Evolutionary conservation across 1,140 invertebrate species (phyloP).

Genomic region (Epicauta chinensis): DNA sequence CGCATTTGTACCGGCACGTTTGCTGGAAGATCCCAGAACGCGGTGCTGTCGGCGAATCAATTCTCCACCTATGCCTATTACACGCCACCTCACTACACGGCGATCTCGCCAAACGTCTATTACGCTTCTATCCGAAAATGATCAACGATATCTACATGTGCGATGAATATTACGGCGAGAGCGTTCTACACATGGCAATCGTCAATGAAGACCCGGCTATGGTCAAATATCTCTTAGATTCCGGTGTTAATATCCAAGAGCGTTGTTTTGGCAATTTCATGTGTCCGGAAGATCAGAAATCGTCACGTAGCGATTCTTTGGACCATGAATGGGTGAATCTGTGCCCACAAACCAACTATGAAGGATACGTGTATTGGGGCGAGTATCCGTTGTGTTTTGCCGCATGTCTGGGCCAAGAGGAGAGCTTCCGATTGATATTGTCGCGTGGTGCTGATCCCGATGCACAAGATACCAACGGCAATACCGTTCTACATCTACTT

Average conservation of each 20-base stretch:
- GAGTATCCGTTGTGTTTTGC: constrained; percentile 96
- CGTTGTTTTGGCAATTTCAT: constrained; percentile 93
- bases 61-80: constrained; percentile 88
- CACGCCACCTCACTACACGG: constrained; percentile 86
- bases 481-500: constrained; percentile 93
- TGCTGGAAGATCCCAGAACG: constrained; percentile 91
- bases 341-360: constrained; percentile 82
- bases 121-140: constrained; percentile 89
- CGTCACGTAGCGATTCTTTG: constrained; percentile 73
- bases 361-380: constrained; percentile 97
- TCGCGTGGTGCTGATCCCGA: constrained; percentile 93
- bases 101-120: constrained; percentile 85
- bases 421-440: constrained; percentile 90
- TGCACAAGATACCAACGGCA: constrained; percentile 94
- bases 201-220: constrained; percentile 97
- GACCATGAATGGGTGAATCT: constrained; percentile 92
- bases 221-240: constrained; percentile 92
- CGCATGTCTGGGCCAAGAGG: constrained; percentile 93
- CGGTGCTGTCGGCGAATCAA: constrained; percentile 93
- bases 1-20: constrained; percentile 63
- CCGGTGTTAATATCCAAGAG: constrained; percentile 85
- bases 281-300: constrained; percentile 95
- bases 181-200: constrained; percentile 92
- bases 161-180: constrained; percentile 96
- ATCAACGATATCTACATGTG: constrained; percentile 94